Base-by-base conservation (phyloP, 1,140 invertebrate species). In the Drosophila setifemur region DNA sequence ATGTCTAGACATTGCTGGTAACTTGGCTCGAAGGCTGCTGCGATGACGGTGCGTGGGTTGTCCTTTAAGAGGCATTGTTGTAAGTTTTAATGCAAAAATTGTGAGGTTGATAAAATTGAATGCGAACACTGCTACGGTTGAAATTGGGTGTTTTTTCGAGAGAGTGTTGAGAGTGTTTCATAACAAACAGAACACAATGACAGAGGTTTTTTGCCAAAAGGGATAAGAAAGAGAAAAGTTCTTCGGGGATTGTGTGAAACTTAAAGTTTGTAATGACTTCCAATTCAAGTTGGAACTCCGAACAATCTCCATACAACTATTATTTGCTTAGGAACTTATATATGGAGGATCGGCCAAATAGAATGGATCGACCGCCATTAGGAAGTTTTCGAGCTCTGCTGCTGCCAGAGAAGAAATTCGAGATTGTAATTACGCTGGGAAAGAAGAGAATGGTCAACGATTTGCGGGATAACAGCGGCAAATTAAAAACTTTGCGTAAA, bases 1-100 rank as follows among this genome's bases (percentile, higher is more conserved):
- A 79, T 47, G 78, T 83, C 78, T 83, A 83, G 78, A 83, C 78
- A 42, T 70, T 53, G 57, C 73, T 83, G 76, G 74, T 85, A 74
- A 85, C 55, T 71, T 64, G 60, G 60, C 60, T 64, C 57, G 28
- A 48, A 64, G 39, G 25, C 57, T 40, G 25, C 35, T 26, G 11
- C 16, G 31, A 37, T 21, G 21, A 8, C 43, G 14, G 23, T 48
- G 57, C 60, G 42, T 64, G 60, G 42, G 57, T 5, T 9, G 19
- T 39, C 33, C 57, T 19, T 26, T 23, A 7, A 61, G 64, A 48
- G 55, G 25, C 57, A 64, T 64, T 64, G 60, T 64, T n/a, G 42
- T 23, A 64, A 64, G 31, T 64, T 64, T 63, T 64, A 64, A 64
- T 64, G 60, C 60, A 64, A 63, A 63, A 64, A 29, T 39, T 28